These are phyloP conservation scores for Frankliniella fusca DNA, from an alignment of 2,888 invertebrate genomes.

Conservation along the genomic window DNA sequence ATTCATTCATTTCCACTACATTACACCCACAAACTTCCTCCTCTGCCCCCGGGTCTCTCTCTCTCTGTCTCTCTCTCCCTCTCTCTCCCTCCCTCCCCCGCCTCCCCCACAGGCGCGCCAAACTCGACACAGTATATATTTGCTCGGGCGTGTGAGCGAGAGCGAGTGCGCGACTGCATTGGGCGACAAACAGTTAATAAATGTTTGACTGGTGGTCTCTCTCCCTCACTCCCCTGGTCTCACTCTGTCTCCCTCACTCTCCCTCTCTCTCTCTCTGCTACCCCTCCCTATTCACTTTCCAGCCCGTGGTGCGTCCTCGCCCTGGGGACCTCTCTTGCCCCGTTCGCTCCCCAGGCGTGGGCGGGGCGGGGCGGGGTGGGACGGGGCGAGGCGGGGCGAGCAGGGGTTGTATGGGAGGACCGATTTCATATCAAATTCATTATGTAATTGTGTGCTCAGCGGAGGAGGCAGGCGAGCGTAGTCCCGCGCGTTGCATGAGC, in stretches of 20 bases:
- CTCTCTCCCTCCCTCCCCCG: not conserved
- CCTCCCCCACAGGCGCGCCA: not conserved
- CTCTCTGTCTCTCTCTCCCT: not conserved
- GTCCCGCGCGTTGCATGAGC: no score
- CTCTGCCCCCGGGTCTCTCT: not conserved
- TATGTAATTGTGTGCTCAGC: not conserved
- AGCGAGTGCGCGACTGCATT: not conserved
- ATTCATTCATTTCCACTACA: not conserved
- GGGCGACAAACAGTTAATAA: constrained; percentile 1
- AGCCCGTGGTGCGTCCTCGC: not conserved
- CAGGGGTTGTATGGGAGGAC: not conserved
- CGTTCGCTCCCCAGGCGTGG: no score
- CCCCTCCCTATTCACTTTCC: no score
- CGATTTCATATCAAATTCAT: constrained; percentile 1
- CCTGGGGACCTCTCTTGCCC: not conserved
- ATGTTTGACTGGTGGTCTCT: not conserved
- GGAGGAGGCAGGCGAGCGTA: no score
- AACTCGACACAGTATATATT: not conserved
- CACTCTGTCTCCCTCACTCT: not conserved
- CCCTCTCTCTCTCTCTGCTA: not conserved
- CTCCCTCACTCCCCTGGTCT: not conserved
- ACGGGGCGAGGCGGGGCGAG: not conserved
- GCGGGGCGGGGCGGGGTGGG: no score
- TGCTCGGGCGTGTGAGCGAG: not conserved
- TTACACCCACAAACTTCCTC: not conserved